Conservation (phyloP, 2,888 invertebrate genomes). For the Spodoptera exigua region DNA sequence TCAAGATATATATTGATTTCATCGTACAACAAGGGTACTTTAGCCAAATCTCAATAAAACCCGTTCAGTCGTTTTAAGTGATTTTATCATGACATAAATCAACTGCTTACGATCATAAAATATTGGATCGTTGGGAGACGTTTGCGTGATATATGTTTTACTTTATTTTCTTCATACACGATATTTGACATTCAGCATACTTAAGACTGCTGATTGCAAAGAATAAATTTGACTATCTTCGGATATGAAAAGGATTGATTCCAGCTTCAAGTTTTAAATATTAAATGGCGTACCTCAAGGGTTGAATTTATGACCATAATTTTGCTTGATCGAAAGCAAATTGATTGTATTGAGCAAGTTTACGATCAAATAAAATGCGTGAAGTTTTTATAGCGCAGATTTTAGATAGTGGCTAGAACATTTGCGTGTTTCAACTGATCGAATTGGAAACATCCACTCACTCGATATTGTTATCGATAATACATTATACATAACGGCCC, state of each 20-base stretch:
- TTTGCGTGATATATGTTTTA: conserved; percentile 25
- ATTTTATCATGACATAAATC: conserved; percentile 54
- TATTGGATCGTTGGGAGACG: conserved; percentile 26
- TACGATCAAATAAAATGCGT: too few relatives aligned
- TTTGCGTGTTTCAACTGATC: conserved; percentile 35
- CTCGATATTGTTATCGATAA: conserved; percentile 38
- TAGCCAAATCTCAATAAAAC: conserved; percentile 49
- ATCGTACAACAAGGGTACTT: conserved; percentile 24
- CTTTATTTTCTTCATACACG: conserved; percentile 29
- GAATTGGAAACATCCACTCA: conserved; percentile 27
- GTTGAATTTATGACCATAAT: too few relatives aligned
- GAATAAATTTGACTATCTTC: too few relatives aligned
- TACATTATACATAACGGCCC: conserved; percentile 40
- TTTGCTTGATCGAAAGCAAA: too few relatives aligned
- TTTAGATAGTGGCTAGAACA: conserved; percentile 7
- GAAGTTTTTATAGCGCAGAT: background rate
- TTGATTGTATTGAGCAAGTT: too few relatives aligned
- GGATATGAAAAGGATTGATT: too few relatives aligned
- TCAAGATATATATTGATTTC: conserved; percentile 35
- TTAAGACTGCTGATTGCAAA: too few relatives aligned
- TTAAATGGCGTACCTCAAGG: too few relatives aligned
- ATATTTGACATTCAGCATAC: conserved; percentile 5
- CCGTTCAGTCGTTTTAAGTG: conserved; percentile 50
- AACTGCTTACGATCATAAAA: conserved; percentile 47
- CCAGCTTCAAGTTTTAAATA: too few relatives aligned